Evolutionary conservation across 2,797 vertebrate species (phyloP), one percentile per base, ranked within the genome.

Genomic region (Schizopygopsis pylzovi): DNA sequence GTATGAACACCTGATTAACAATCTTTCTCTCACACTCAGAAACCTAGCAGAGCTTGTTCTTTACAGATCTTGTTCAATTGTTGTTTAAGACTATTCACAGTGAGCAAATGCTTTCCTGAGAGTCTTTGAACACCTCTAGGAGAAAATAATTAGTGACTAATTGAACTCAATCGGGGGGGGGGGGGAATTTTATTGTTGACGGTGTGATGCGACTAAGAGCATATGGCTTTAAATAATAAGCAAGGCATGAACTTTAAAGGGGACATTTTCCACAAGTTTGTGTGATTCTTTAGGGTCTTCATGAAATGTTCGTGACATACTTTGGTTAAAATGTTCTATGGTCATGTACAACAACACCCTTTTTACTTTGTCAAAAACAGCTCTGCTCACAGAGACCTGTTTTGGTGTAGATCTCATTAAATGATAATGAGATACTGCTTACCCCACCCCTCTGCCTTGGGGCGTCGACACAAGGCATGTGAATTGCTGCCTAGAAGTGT

Each of bases 1-100:
- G 98, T 99, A 93, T 3, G 33, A 47, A 33, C 45, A 47, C 39
- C 33, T 33, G 33, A 45, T 68, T 81, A 45, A 77, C 43, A 33
- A 5, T 28, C n/a, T 59, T n/a, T 78, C 4, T 18, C 54, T 9
- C 8, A 6, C 22, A 41, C 37, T 71, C 22, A 49, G 41, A 43
- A 28, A 25, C 13, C 54, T 22, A 77, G 10, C 18, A n/a, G 33
- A 25, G 2, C 61, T 37, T 78, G 33, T 10, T 59, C 18, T 79
- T 65, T 77, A 78, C 22, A 78, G 22, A 59, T 41, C 12, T n/a
- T 59, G 4, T 22, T 15, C 37, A 56, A 20, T 52, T 39, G 75
- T n/a, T 39, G 22, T 78, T 12, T 77, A 56, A 13, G 7, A 56
- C 20, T n/a, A 16, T 67, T 67, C 37, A 1, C 49, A 22, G 28